Conservation (phyloP, 2,113 vertebrate genomes). For the Cyanoderma ruficeps region DNA sequence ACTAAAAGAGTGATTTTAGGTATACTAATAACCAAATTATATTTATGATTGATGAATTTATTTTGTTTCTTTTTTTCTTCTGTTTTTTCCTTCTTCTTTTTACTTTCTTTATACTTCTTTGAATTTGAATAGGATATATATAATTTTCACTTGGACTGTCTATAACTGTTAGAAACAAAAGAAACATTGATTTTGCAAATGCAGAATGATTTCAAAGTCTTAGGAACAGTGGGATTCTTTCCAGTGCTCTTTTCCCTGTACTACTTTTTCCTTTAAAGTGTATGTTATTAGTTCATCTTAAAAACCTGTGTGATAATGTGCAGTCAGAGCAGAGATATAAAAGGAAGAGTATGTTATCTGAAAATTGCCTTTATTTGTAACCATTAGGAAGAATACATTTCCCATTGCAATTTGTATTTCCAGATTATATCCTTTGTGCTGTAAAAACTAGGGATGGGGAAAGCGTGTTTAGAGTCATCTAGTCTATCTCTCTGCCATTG, state of each 20-base stretch:
- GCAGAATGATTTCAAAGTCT: neutral
- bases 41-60: neutral
- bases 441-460: neutral
- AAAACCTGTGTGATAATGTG: neutral
- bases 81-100: neutral
- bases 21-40: neutral
- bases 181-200: neutral
- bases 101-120: neutral
- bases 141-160: neutral
- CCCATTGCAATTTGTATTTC: slow-evolving; percentile 1
- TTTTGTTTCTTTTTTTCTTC: neutral
- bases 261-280: neutral
- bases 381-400: neutral
- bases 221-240: neutral
- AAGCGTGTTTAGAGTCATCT: neutral
- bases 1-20: neutral
- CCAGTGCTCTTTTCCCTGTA: neutral
- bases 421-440: neutral
- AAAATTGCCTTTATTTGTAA: slow-evolving; percentile 13
- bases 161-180: neutral
- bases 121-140: neutral
- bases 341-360: neutral
- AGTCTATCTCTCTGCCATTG: neutral
- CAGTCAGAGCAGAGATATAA: neutral
- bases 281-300: neutral